These are phyloP conservation scores for Chiloscyllium plagiosum DNA, from an alignment of 2,113 vertebrate species.

Conservation along the genomic window DNA sequence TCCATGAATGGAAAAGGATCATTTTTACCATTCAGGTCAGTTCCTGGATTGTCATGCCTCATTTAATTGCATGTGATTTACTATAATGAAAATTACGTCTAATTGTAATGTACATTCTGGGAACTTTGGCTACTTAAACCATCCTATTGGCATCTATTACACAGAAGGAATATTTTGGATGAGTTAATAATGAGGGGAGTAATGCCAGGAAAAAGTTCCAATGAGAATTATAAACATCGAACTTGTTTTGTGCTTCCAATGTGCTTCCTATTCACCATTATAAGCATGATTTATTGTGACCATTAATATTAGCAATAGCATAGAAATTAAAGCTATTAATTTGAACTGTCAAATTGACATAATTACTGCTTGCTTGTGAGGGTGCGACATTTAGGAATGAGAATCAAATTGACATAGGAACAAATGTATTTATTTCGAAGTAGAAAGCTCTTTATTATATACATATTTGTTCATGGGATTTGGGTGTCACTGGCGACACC, in stretches of 20 bases:
- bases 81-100: not conserved
- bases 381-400: not conserved
- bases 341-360: not conserved
- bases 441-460: too few relatives aligned
- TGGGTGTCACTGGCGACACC: too few relatives aligned
- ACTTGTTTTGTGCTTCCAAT: not conserved
- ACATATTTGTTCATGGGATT: too few relatives aligned
- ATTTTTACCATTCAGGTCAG: not conserved
- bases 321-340: not conserved
- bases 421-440: not conserved
- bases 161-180: not conserved
- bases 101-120: not conserved
- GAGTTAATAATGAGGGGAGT: not conserved
- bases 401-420: not conserved
- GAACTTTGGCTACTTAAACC: not conserved
- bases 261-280: not conserved
- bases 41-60: not conserved
- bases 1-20: not conserved
- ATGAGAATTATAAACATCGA: not conserved
- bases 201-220: not conserved
- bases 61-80: not conserved
- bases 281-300: not conserved
- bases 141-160: not conserved
- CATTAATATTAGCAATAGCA: not conserved
- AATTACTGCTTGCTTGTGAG: not conserved